Evolutionary conservation across 2,888 invertebrate species (phyloP).

Genomic region (Rutpela maculata): DNA sequence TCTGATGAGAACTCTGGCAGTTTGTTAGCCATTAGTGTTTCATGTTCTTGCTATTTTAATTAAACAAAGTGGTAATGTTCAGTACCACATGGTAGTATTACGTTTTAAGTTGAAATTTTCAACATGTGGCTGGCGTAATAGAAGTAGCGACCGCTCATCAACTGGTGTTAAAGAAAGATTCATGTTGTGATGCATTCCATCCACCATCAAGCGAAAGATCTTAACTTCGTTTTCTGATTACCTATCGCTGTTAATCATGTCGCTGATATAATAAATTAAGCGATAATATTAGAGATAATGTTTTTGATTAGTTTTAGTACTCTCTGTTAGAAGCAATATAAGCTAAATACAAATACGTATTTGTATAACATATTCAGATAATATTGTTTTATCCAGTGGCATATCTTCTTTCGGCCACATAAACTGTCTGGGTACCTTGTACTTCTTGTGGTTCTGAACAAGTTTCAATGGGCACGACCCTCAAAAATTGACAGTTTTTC

Average conservation of each 20-base stretch:
- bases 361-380: too few relatives aligned
- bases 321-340: not conserved
- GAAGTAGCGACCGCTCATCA: conserved; percentile 36
- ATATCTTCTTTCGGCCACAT: too few relatives aligned
- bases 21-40: conserved; percentile 46
- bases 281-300: conserved; percentile 17
- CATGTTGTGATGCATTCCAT: conserved; percentile 39
- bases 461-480: too few relatives aligned
- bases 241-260: conserved; percentile 17
- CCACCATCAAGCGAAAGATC: conserved; percentile 6
- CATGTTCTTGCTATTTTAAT: conserved; percentile 52
- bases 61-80: conserved; percentile 54
- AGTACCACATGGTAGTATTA: conserved; percentile 48
- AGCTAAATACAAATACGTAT: not conserved
- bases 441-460: too few relatives aligned
- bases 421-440: too few relatives aligned
- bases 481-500: too few relatives aligned
- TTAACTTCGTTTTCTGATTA: conserved; percentile 19
- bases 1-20: conserved; percentile 15
- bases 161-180: conserved; percentile 50
- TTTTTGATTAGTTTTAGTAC: conserved; percentile 18
- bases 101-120: conserved; percentile 46
- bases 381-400: not conserved
- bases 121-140: conserved; percentile 54
- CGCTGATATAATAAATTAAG: conserved; percentile 13